Conservation (phyloP, 2,888 invertebrate genomes). For the Lacanobia wlatinum region DNA sequence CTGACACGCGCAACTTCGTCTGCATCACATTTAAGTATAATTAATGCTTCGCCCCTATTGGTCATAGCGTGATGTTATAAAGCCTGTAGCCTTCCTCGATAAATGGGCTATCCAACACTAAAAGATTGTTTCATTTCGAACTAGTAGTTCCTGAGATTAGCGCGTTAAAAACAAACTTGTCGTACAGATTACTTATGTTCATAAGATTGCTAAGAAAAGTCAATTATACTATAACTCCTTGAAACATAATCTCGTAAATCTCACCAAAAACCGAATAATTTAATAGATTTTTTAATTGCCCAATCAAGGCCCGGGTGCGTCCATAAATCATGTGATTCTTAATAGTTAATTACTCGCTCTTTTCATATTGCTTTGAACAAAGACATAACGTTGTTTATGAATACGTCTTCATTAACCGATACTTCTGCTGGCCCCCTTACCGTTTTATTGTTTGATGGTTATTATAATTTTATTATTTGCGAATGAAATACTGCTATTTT, state of each 20-base stretch:
- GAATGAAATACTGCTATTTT: slow-evolving; percentile 1
- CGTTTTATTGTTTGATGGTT: slow-evolving; percentile 16
- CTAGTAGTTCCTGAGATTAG: no score
- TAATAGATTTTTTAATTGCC: slow-evolving; percentile 43
- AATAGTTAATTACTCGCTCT: slow-evolving; percentile 60
- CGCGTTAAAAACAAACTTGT: no score
- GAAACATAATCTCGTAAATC: slow-evolving; percentile 18
- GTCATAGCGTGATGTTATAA: no score
- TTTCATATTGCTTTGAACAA: slow-evolving; percentile 31
- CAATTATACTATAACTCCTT: background rate
- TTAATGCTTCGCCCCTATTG: no score
- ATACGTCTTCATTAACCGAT: slow-evolving; percentile 45
- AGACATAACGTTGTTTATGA: slow-evolving; percentile 45
- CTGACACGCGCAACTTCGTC: no score
- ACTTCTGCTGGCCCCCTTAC: slow-evolving; percentile 13
- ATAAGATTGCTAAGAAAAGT: background rate
- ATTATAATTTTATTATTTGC: slow-evolving; percentile 19
- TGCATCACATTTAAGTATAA: no score
- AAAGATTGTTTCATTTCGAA: no score
- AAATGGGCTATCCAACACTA: no score
- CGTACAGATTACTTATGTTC: background rate
- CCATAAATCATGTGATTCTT: slow-evolving; percentile 52
- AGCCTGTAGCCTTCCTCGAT: no score
- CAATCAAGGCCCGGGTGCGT: slow-evolving; percentile 33
- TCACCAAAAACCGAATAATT: slow-evolving; percentile 12